Evolutionary conservation across 2,888 invertebrate genomes (phyloP), one percentile per base, ranked within the genome.

Genomic region (Antitype chi): DNA sequence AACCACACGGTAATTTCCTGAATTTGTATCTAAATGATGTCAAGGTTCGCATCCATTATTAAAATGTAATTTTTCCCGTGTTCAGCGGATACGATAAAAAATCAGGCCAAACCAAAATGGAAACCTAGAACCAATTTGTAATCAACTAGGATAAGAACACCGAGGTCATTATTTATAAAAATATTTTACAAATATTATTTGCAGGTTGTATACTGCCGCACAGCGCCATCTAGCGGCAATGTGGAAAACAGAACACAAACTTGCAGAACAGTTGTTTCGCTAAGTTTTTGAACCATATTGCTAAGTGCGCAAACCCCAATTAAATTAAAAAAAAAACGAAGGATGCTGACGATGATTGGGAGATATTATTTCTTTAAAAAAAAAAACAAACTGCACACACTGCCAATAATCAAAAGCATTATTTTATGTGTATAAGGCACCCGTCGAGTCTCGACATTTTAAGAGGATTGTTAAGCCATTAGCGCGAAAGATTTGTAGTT

Each of bases 141-240:
- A 81, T 78, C 79, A 78, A 60, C 49, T 69, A 84, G 80, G 84
- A 84, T 81, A 81, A 84, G 73, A 70, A 53, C 28, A 68, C 69
- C 73, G 84, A 81, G 73, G 84, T 79, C 66, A 73, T 43, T 43
- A 57, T 64, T 70, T 55, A 71, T 53, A 23, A 68, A 60, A 69
- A 57, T 47, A 67, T 62, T 52, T 63, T 38, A 49, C 25, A 38
- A n/a, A n/a, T 43, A 59, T 60, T n/a, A 53, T 67, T 67, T 49
- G 62, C 20, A 32, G 2, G 49, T 59, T 49, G 17, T 32, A 28
- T 52, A 13, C 13, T 55, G 20, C 15, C 43, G 43, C 32, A 52
- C 17, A 84, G 25, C 84, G 82, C 80, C 82, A 82, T 84, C 82
- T 82, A 71, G 53, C 25, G 84, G 47, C 7, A 55, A 55, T 6